A percentile compares a stretch with the other conserved stretches of the same genome.
Evolutionary conservation across 2,113 vertebrate species (phyloP).

Genomic region (Polyodon spathula): DNA sequence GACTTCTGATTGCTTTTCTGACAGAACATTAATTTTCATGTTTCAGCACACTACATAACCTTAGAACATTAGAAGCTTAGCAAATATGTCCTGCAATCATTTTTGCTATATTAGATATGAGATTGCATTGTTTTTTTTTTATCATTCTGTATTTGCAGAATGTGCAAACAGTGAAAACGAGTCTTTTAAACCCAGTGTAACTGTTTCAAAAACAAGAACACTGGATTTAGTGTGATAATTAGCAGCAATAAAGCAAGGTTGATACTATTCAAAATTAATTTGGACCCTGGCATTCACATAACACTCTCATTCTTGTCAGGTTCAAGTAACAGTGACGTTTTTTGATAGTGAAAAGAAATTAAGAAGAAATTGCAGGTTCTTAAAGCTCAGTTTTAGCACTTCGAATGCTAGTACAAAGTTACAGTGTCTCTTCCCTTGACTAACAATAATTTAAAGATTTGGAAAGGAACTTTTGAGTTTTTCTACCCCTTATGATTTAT

Average conservation of each 20-base stretch:
- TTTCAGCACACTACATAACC: too few relatives aligned
- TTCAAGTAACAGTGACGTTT: constrained; percentile 23
- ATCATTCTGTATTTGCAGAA: too few relatives aligned
- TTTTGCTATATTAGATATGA: too few relatives aligned
- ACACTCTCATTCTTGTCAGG: constrained; percentile 19
- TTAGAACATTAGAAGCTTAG: too few relatives aligned
- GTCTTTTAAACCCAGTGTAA: background rate
- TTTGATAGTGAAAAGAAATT: constrained; percentile 21
- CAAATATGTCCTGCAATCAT: too few relatives aligned
- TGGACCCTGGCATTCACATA: constrained; percentile 24
- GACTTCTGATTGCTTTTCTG: too few relatives aligned
- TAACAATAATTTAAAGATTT: constrained; percentile 37
- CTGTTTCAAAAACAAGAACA: too few relatives aligned
- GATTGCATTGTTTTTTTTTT: too few relatives aligned
- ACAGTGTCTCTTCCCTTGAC: constrained; percentile 19
- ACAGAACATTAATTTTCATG: too few relatives aligned
- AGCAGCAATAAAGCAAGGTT: constrained; percentile 1
- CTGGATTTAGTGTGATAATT: background rate
- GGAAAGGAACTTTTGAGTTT: constrained; percentile 27
- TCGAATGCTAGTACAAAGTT: constrained; percentile 29
- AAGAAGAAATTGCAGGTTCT: constrained; percentile 19
- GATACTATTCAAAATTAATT: background rate
- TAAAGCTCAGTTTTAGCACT: constrained; percentile 30
- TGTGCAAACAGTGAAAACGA: background rate
- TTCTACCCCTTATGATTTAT: constrained; percentile 26